These are phyloP conservation scores for Enteromius mattozi DNA, from an alignment of 2,797 vertebrate genomes.

Conservation along the genomic window DNA sequence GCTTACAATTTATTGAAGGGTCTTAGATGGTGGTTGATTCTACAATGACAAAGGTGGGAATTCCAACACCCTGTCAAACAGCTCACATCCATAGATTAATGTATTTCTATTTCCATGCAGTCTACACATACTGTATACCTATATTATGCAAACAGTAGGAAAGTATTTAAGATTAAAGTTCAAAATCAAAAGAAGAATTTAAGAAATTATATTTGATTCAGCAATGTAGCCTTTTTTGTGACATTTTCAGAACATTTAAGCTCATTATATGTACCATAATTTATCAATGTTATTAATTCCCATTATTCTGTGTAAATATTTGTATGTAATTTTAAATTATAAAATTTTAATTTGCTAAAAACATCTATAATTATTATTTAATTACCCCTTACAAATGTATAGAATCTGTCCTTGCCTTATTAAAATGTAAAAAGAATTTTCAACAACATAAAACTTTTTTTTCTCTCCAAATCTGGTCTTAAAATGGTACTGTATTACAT, in stretches of 20 bases:
- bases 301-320: neutral
- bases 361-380: too few relatives aligned
- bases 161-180: neutral
- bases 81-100: conserved; percentile 6
- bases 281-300: neutral
- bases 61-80: conserved; percentile 24
- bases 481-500: neutral
- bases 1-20: conserved; percentile 7
- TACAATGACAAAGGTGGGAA: conserved; percentile 30
- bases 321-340: neutral
- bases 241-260: neutral
- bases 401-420: too few relatives aligned
- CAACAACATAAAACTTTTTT: too few relatives aligned
- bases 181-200: neutral
- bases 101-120: conserved; percentile 10
- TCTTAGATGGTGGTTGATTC: neutral
- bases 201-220: neutral
- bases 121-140: neutral
- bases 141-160: neutral
- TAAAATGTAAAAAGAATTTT: too few relatives aligned
- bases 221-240: neutral
- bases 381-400: neutral
- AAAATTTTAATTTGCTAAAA: neutral
- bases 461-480: too few relatives aligned
- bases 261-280: neutral